phyloP scores from a whole-genome alignment of 1,140 invertebrate genomes.

The Meloidogyne floridensis region DNA sequence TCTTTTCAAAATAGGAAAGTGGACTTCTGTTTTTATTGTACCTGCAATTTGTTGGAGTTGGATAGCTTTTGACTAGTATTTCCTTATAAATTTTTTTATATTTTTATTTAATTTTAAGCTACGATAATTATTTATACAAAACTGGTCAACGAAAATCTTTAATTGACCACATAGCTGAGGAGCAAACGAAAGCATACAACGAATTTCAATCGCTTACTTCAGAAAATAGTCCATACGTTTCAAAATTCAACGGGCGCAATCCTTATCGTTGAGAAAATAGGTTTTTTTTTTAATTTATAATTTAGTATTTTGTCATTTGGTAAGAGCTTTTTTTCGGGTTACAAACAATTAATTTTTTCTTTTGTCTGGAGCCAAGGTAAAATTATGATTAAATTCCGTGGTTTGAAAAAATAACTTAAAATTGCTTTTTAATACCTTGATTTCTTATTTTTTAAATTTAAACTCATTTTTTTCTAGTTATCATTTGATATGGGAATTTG shows the following conservation, averaged over 20 bases:
- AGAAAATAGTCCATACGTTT: background rate
- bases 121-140: constrained; percentile 10
- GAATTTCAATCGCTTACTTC: background rate
- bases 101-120: background rate
- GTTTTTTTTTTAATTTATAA: background rate
- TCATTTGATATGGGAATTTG: background rate
- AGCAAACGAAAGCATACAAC: background rate
- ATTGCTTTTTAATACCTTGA: background rate
- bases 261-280: background rate
- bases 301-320: no score
- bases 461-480: no score
- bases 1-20: background rate
- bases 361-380: no score
- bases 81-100: background rate
- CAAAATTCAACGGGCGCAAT: background rate
- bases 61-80: background rate
- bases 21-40: background rate
- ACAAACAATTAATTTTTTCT: no score
- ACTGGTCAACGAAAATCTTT: background rate
- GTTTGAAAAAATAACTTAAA: no score
- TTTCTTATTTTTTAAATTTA: no score
- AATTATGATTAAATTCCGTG: no score
- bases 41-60: background rate
- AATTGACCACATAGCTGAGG: background rate
- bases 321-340: no score